A percentile compares a stretch with the other conserved stretches of the same genome.
Conservation (phyloP, 2,888 invertebrate species). For the Carcina quercana region DNA sequence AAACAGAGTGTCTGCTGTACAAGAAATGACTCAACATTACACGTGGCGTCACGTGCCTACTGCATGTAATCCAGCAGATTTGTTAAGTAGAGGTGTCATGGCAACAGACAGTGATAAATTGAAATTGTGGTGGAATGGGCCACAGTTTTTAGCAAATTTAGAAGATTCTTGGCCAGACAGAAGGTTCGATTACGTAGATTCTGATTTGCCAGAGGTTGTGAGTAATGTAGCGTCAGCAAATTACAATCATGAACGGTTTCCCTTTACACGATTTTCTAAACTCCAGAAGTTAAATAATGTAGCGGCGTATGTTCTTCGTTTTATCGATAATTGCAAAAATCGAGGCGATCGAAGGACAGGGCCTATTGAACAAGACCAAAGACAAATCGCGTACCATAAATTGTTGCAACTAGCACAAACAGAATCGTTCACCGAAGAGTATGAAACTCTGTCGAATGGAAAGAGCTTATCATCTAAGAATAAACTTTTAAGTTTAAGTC, state of each 20-base stretch:
- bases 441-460: background rate
- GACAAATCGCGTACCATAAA: background rate
- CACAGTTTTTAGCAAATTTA: background rate
- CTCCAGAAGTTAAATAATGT: conserved; percentile 10
- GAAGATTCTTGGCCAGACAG: background rate
- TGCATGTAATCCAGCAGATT: conserved; percentile 12
- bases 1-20: conserved; percentile 10
- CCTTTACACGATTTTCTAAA: conserved; percentile 9
- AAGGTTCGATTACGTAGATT: background rate
- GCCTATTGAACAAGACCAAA: background rate
- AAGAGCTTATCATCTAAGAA: background rate
- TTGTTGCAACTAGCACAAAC: background rate
- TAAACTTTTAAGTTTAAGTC: background rate
- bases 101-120: background rate
- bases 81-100: conserved; percentile 8
- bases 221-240: too few relatives aligned
- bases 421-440: background rate
- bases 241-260: conserved; percentile 4
- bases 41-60: conserved; percentile 12
- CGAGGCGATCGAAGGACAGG: background rate
- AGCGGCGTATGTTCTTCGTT: conserved; percentile 13
- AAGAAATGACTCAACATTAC: conserved; percentile 3
- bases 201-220: conserved; percentile 1
- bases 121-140: background rate
- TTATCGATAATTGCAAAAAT: conserved; percentile 5